These are phyloP conservation scores for Perodicticus potto DNA, from an alignment of 2,797 vertebrate species.

Conservation along the genomic window DNA sequence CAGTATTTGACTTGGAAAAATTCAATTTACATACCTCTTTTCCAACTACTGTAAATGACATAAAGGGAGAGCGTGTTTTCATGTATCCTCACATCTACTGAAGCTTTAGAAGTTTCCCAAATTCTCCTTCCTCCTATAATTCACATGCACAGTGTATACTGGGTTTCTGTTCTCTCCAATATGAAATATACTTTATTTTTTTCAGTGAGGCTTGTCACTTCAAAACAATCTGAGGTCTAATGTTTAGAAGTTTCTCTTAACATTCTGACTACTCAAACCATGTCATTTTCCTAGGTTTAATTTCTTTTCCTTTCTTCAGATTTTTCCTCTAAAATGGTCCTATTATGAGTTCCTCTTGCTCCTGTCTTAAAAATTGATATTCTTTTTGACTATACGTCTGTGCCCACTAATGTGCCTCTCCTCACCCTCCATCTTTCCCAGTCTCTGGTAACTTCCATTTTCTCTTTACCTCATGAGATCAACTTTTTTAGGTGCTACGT, in stretches of 20 bases:
- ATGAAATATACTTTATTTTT: not conserved
- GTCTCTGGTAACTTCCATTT: not conserved
- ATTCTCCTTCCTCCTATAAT: not conserved
- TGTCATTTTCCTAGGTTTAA: not conserved
- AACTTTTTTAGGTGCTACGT: not conserved
- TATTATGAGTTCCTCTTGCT: not conserved
- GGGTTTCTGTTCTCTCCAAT: not conserved
- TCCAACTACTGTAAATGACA: constrained; percentile 13
- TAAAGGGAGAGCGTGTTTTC: not conserved
- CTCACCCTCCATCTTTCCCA: not conserved
- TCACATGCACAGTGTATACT: not conserved
- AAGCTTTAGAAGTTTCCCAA: constrained; percentile 4
- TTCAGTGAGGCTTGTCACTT: not conserved
- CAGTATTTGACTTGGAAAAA: not conserved
- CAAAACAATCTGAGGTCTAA: not conserved
- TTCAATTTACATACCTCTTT: not conserved
- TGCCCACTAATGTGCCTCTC: not conserved
- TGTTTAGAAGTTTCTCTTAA: constrained; percentile 32
- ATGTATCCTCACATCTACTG: not conserved
- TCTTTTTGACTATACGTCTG: not conserved
- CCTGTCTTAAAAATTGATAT: not conserved
- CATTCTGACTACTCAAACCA: not conserved
- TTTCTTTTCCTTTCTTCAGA: not conserved
- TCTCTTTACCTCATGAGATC: not conserved
- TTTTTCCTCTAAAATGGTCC: not conserved